Conservation (phyloP, 2,797 vertebrate genomes). For the Enteromius anoplus region DNA sequence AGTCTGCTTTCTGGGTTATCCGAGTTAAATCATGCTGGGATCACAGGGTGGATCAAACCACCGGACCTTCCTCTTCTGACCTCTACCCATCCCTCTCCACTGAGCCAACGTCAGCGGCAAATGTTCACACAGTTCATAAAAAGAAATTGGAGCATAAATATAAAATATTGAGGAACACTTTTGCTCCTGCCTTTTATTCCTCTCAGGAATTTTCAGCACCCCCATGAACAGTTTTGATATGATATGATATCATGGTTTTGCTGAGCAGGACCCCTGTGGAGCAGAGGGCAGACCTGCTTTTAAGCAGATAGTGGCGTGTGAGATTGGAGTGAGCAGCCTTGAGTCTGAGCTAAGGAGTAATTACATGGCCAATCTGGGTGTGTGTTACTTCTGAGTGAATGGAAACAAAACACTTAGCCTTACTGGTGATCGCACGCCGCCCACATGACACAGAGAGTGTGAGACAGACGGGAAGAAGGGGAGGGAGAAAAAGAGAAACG, state of each 20-base stretch:
- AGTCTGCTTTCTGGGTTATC: not conserved
- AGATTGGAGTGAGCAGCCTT: conserved; percentile 30
- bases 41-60: conserved; percentile 23
- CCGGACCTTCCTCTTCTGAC: conserved; percentile 12
- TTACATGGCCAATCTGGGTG: conserved; percentile 32
- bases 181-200: conserved; percentile 13
- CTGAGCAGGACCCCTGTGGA: not conserved
- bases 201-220: conserved; percentile 20
- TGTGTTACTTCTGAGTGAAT: conserved; percentile 48
- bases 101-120: not conserved
- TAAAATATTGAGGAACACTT: not conserved
- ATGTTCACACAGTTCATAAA: conserved; percentile 20
- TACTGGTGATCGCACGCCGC: conserved; percentile 36
- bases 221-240: conserved; percentile 17
- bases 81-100: not conserved
- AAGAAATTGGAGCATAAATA: conserved; percentile 14
- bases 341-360: conserved; percentile 43
- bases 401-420: conserved; percentile 51
- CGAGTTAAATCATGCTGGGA: conserved; percentile 27
- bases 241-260: conserved; percentile 17
- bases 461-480: conserved; percentile 29
- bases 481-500: conserved; percentile 15
- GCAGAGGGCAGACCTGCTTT: conserved; percentile 23
- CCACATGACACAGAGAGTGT: conserved; percentile 28
- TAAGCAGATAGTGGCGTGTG: conserved; percentile 29